A percentile compares a stretch with the other conserved stretches of the same genome.
Conservation (phyloP, 1,140 invertebrate genomes). For the Dendrolimus punctatus region DNA sequence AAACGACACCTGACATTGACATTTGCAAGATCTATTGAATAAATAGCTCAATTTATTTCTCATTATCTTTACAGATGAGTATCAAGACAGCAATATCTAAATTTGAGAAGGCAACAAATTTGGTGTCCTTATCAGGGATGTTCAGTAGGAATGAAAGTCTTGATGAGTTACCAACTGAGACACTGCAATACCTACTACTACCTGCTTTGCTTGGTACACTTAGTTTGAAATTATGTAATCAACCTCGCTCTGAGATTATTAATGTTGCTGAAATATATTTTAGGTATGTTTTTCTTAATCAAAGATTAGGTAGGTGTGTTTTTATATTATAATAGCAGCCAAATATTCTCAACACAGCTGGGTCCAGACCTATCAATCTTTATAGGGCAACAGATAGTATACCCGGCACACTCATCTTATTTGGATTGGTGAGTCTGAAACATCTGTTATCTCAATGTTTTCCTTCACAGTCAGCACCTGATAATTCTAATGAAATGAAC, state of each 20-base stretch:
- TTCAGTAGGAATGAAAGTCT: slow-evolving; percentile 92
- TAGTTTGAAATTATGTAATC: slow-evolving; percentile 77
- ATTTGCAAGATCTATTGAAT: too few relatives aligned
- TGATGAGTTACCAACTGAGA: slow-evolving; percentile 89
- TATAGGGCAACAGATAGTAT: too few relatives aligned
- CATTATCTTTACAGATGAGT: slow-evolving; percentile 69
- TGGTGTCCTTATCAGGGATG: slow-evolving; percentile 84
- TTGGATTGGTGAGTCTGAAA: too few relatives aligned
- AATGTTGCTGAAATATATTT: slow-evolving; percentile 87
- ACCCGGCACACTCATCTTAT: too few relatives aligned
- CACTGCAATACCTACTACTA: slow-evolving; percentile 88
- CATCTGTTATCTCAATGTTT: too few relatives aligned
- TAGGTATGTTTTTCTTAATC: slow-evolving; percentile 37
- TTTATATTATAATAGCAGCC: too few relatives aligned
- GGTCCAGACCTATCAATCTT: too few relatives aligned
- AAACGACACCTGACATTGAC: too few relatives aligned
- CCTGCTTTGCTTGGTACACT: slow-evolving; percentile 88
- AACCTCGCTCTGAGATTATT: slow-evolving; percentile 78
- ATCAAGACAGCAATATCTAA: slow-evolving; percentile 80
- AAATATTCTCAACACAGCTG: too few relatives aligned
- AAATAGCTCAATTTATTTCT: neutral
- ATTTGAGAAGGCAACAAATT: slow-evolving; percentile 83
- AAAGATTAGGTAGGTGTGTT: too few relatives aligned
- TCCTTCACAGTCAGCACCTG: too few relatives aligned
- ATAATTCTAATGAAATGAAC: too few relatives aligned